Evolutionary conservation across 1,140 invertebrate species (phyloP).

Genomic region (Papilio glaucus): DNA sequence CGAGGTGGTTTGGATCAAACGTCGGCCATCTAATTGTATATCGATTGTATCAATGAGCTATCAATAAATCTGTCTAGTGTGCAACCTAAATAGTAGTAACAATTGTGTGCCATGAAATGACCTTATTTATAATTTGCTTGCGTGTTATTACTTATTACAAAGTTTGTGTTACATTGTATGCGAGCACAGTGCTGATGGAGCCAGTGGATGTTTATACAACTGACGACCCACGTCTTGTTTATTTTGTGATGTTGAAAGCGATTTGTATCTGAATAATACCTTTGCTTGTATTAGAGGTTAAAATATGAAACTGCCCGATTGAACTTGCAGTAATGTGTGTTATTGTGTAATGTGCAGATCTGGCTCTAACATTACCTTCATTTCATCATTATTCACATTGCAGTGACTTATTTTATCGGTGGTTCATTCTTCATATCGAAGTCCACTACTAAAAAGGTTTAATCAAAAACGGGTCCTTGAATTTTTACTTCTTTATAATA

Average conservation of each 20-base stretch:
- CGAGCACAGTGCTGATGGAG: neutral
- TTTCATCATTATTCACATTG: too few relatives aligned
- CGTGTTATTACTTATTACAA: neutral
- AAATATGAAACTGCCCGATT: neutral
- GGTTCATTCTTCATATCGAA: neutral
- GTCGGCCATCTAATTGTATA: neutral
- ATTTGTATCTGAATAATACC: conserved; percentile 11
- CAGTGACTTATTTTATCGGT: neutral
- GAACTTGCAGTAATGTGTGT: neutral
- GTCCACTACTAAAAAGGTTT: too few relatives aligned
- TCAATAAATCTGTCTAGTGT: conserved; percentile 4
- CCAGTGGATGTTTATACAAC: conserved; percentile 13
- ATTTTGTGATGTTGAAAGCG: conserved; percentile 11
- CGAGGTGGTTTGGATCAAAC: too few relatives aligned
- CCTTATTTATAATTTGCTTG: conserved; percentile 9
- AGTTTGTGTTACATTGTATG: neutral
- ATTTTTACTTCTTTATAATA: too few relatives aligned
- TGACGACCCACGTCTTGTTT: conserved; percentile 20
- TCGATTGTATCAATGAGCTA: neutral
- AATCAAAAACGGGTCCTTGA: too few relatives aligned
- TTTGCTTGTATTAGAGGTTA: neutral
- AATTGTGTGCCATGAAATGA: neutral
- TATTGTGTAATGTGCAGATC: neutral
- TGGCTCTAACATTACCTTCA: neutral
- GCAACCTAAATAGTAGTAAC: neutral